Percentiles rank a stretch among this genome's conserved stretches.
These are phyloP conservation scores for Petrolisthes cinctipes DNA, from an alignment of 2,888 invertebrate genomes.

Conservation along the genomic window DNA sequence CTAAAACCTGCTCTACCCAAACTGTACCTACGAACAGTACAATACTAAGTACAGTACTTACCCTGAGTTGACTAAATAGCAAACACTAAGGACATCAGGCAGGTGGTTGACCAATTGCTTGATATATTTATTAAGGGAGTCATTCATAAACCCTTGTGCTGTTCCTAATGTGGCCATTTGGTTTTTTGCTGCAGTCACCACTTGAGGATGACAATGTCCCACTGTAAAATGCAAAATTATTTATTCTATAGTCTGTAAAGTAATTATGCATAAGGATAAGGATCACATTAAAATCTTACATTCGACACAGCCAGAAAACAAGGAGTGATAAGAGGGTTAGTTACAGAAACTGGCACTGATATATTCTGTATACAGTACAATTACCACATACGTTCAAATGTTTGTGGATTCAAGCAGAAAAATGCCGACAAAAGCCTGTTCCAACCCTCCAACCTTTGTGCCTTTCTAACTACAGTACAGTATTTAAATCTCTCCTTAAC, in stretches of 20 bases:
- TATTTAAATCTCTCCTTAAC: too few species aligned
- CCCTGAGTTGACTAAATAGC: constrained; percentile 74
- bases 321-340: neutral
- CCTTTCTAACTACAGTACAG: too few species aligned
- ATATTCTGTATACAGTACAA: neutral
- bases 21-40: neutral
- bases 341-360: neutral
- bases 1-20: too few species aligned
- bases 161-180: constrained; percentile 73
- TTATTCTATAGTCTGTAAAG: neutral
- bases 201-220: constrained; percentile 72
- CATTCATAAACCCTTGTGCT: constrained; percentile 73
- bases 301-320: neutral
- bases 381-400: neutral
- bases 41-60: constrained; percentile 67
- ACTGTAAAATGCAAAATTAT: constrained; percentile 63
- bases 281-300: too few species aligned
- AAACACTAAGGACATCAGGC: constrained; percentile 71
- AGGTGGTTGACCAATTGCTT: constrained; percentile 71
- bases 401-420: too few species aligned
- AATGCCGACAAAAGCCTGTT: too few species aligned
- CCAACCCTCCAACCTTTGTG: too few species aligned
- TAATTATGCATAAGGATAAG: neutral
- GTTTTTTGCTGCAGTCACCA: constrained; percentile 71
- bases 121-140: constrained; percentile 71